Evolutionary conservation across 2,888 invertebrate genomes (phyloP).

Genomic region (Tholera decimalis): DNA sequence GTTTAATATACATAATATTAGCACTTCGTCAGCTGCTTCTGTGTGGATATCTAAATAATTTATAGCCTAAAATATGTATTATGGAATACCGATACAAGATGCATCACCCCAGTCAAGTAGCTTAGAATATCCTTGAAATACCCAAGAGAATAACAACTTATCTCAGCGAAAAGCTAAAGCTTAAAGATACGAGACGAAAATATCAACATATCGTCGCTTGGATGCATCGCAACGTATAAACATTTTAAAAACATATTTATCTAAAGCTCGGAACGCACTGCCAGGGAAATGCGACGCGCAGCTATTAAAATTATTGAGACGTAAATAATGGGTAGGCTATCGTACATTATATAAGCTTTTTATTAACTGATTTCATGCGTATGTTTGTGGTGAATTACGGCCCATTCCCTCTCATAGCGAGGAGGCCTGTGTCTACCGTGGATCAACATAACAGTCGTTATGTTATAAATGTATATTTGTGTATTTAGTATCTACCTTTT

Average conservation of each 20-base stretch:
- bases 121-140: neutral
- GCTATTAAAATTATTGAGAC: constrained; percentile 9
- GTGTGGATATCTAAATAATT: too few species aligned
- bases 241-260: constrained; percentile 14
- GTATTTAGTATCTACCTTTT: too few species aligned
- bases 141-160: constrained; percentile 18
- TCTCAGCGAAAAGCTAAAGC: neutral
- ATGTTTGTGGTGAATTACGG: too few species aligned
- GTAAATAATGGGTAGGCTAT: constrained; percentile 8
- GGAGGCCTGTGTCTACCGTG: too few species aligned
- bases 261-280: neutral
- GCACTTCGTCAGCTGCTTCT: neutral
- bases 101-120: neutral
- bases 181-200: constrained; percentile 10
- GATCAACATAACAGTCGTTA: too few species aligned
- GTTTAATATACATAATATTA: too few species aligned
- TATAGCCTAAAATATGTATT: too few species aligned
- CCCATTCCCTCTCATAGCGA: too few species aligned
- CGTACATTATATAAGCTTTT: neutral
- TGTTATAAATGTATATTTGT: too few species aligned
- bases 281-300: neutral
- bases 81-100: neutral
- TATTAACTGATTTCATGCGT: too few species aligned
- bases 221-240: constrained; percentile 3
- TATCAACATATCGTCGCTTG: constrained; percentile 10